phyloP scores from a whole-genome alignment of 2,113 vertebrate genomes.

The Puntigrus tetrazona region DNA sequence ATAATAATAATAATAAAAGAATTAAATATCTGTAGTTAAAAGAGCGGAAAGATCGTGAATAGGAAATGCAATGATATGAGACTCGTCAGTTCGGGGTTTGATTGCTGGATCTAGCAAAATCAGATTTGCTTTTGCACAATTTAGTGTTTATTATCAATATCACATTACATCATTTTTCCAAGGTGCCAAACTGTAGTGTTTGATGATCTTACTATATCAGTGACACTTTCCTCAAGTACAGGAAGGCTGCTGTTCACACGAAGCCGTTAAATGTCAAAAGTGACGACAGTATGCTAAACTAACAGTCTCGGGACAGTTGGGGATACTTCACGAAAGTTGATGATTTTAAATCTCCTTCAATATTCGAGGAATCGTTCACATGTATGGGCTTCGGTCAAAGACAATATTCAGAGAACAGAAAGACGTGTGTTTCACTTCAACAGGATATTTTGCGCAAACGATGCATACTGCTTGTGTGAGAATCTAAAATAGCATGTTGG shows the following conservation, averaged over 20 bases:
- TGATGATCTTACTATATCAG: not conserved
- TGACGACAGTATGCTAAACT: conserved; percentile 12
- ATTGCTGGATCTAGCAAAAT: not conserved
- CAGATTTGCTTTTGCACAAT: not conserved
- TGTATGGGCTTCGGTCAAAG: conserved; percentile 39
- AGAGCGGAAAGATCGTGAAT: not conserved
- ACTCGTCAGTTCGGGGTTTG: not conserved
- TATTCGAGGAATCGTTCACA: conserved; percentile 33
- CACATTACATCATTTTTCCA: not conserved
- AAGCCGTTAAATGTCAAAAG: conserved; percentile 18
- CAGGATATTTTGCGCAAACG: conserved; percentile 62
- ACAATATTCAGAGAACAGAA: conserved; percentile 39
- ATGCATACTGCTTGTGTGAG: conserved; percentile 37
- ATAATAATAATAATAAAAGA: not conserved
- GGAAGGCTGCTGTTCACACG: conserved; percentile 4
- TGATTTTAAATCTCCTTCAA: not conserved
- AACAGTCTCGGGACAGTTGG: conserved; percentile 6
- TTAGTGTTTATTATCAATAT: not conserved
- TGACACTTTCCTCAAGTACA: conserved; percentile 7
- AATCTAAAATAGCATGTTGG: conserved; percentile 70
- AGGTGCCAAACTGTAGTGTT: not conserved
- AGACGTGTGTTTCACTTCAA: conserved; percentile 56
- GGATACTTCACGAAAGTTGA: not conserved
- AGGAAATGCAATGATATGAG: conserved; percentile 1
- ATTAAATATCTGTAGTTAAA: conserved; percentile 17